Evolutionary conservation across 2,888 invertebrate genomes (phyloP).

Genomic region (Agrotis puta): DNA sequence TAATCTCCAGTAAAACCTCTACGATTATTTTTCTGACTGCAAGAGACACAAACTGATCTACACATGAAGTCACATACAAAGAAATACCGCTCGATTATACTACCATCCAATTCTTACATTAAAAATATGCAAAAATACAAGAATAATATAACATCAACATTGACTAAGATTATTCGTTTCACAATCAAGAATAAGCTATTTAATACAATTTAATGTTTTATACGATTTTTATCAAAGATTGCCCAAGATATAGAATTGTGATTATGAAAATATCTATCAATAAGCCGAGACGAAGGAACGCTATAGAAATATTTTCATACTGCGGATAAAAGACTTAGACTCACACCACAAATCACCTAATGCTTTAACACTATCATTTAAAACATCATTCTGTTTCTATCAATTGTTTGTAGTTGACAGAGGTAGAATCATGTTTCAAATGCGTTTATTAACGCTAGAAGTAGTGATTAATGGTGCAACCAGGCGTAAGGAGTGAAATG

Average conservation of each 20-base stretch:
- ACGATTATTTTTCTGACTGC: constrained; percentile 20
- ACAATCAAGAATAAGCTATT: constrained; percentile 37
- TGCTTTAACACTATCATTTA: neutral
- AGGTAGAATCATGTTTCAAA: neutral
- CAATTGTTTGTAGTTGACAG: neutral
- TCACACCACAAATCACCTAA: neutral
- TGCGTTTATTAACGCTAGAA: neutral
- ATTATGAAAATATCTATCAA: constrained; percentile 68
- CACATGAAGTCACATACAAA: constrained; percentile 22
- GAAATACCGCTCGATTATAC: constrained; percentile 24
- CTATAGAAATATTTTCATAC: constrained; percentile 5
- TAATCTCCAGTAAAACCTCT: constrained; percentile 40
- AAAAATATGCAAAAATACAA: constrained; percentile 49
- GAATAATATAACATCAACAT: constrained; percentile 52
- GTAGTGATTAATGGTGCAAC: neutral
- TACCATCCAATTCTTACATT: constrained; percentile 40
- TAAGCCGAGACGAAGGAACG: constrained; percentile 63
- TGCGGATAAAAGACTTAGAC: constrained; percentile 1
- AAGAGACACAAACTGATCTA: constrained; percentile 20
- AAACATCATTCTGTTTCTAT: neutral
- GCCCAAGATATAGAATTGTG: constrained; percentile 67
- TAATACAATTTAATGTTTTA: constrained; percentile 42
- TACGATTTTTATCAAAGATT: constrained; percentile 45
- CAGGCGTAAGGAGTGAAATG: constrained; percentile 20
- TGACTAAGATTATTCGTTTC: constrained; percentile 45